phyloP scores from a whole-genome alignment of 2,888 invertebrate genomes.

The Amaurobius ferox region DNA sequence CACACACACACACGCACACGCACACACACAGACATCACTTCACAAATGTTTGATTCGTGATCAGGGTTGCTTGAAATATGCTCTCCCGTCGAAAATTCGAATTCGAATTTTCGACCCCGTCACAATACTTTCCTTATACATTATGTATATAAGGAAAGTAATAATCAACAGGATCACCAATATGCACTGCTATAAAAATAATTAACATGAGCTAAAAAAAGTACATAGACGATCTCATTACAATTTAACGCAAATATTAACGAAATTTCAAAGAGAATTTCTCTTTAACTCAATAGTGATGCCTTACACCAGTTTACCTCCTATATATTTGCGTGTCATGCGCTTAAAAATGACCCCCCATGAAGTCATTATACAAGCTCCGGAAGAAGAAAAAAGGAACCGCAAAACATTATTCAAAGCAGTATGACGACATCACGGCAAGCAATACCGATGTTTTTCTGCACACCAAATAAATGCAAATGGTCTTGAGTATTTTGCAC shows the following conservation, averaged over 20 bases:
- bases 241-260: neutral
- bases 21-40: too few relatives aligned
- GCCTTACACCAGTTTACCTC: slow-evolving; percentile 38
- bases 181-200: too few relatives aligned
- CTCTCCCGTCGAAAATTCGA: too few relatives aligned
- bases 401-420: slow-evolving; percentile 67
- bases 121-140: too few relatives aligned
- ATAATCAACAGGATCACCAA: too few relatives aligned
- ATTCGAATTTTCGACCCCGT: too few relatives aligned
- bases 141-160: too few relatives aligned
- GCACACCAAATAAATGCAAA: slow-evolving; percentile 61
- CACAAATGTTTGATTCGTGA: too few relatives aligned
- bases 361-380: slow-evolving; percentile 55
- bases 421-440: slow-evolving; percentile 68
- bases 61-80: too few relatives aligned
- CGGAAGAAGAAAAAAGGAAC: slow-evolving; percentile 22
- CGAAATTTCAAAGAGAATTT: neutral
- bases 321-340: neutral
- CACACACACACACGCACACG: too few relatives aligned
- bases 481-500: slow-evolving; percentile 64
- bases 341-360: slow-evolving; percentile 45
- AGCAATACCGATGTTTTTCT: slow-evolving; percentile 54
- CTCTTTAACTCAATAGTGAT: neutral
- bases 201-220: too few relatives aligned
- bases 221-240: neutral